A percentile compares a stretch with the other conserved stretches of the same genome.
Conservation (phyloP, 1,140 invertebrate species). For the Drosophila hydei region DNA sequence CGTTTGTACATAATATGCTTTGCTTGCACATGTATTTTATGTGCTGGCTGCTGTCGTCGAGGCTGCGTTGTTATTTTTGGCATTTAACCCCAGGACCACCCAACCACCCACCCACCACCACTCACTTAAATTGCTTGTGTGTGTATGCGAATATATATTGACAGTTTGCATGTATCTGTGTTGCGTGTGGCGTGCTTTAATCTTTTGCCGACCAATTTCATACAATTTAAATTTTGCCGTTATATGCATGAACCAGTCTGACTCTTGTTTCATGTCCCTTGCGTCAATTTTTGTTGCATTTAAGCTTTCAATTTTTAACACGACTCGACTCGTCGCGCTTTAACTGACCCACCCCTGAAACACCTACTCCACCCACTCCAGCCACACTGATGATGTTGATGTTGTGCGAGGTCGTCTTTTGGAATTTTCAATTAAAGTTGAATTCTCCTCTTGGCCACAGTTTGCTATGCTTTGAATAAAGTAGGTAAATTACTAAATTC, state of each 20-base stretch:
- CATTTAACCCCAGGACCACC: constrained; percentile 63
- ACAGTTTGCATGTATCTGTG: constrained; percentile 22
- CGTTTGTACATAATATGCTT: constrained; percentile 59
- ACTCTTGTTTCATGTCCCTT: constrained; percentile 24
- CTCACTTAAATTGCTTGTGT: constrained; percentile 63
- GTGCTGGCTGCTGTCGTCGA: constrained; percentile 54
- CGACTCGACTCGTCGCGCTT: constrained; percentile 27
- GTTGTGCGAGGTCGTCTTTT: constrained; percentile 59
- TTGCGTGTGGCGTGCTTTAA: constrained; percentile 57
- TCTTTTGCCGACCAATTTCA: constrained; percentile 69
- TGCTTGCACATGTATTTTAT: constrained; percentile 60
- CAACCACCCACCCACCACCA: constrained; percentile 45
- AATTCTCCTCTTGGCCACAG: constrained; percentile 21
- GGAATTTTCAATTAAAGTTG: constrained; percentile 45
- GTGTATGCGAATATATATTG: constrained; percentile 15
- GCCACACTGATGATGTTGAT: constrained; percentile 15
- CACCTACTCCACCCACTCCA: neutral
- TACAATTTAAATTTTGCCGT: constrained; percentile 60
- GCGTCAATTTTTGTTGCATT: constrained; percentile 54
- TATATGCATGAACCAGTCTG: constrained; percentile 22
- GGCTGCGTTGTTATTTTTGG: constrained; percentile 78
- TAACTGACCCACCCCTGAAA: constrained; percentile 44
- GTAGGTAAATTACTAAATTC: neutral
- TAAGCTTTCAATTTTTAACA: constrained; percentile 58
- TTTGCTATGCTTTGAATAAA: constrained; percentile 1